These are phyloP conservation scores for Habropoda laboriosa DNA, from an alignment of 1,140 invertebrate species.

Conservation along the genomic window DNA sequence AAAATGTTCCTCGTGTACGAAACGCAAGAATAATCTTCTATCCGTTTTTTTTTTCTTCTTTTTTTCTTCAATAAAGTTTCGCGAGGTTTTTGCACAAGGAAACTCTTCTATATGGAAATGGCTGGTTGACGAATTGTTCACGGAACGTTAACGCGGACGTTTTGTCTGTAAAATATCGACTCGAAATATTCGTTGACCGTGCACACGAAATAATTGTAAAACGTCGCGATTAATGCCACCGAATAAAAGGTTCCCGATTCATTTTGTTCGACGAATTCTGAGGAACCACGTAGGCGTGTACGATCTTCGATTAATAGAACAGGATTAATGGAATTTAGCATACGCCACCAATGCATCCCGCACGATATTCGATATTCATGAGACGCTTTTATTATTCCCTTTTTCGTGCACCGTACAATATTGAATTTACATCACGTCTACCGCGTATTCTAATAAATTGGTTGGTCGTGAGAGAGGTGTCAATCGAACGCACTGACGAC, in stretches of 20 bases:
- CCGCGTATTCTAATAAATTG: background rate
- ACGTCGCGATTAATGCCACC: background rate
- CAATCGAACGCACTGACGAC: background rate
- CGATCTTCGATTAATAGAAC: background rate
- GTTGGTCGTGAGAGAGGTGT: too few relatives aligned
- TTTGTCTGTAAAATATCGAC: background rate
- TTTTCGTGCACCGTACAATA: too few relatives aligned
- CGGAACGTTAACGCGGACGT: background rate
- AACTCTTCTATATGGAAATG: background rate
- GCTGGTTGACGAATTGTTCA: background rate
- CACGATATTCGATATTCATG: slow-evolving; percentile 4
- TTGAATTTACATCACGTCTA: slow-evolving; percentile 9
- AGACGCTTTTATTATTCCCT: background rate
- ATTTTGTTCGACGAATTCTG: background rate
- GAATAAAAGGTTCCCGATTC: background rate
- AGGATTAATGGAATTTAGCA: slow-evolving; percentile 3
- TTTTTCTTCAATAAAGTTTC: background rate
- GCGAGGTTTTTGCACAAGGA: background rate
- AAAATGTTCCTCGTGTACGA: background rate
- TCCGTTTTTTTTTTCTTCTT: too few relatives aligned
- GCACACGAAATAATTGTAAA: background rate
- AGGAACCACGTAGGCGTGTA: background rate
- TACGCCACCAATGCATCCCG: background rate
- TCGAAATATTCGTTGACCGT: background rate
- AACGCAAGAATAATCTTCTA: background rate